phyloP scores from a whole-genome alignment of 2,888 invertebrate species.

The Melinaea menophilus region DNA sequence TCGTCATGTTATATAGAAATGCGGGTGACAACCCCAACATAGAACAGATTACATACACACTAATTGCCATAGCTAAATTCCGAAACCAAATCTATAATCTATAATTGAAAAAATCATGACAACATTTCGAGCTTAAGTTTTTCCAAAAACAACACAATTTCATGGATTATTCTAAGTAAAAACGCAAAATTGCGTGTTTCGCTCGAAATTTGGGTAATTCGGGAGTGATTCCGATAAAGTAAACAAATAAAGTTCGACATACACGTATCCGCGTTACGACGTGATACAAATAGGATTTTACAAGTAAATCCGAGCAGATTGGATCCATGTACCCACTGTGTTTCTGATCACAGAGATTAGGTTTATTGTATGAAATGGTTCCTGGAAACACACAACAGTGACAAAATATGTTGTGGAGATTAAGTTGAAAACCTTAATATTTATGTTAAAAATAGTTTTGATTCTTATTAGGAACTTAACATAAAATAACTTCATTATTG shows the following conservation, averaged over 20 bases:
- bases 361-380: not conserved
- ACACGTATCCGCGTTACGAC: not conserved
- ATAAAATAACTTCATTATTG: no score
- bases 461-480: no score
- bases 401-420: not conserved
- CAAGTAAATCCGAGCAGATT: not conserved
- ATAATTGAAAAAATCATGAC: no score
- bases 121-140: not conserved
- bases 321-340: not conserved
- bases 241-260: slow-evolving; percentile 4
- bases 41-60: no score
- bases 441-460: no score
- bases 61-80: no score
- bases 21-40: no score
- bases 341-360: not conserved
- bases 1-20: no score
- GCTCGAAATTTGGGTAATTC: not conserved
- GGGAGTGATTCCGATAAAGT: slow-evolving; percentile 4
- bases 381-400: not conserved
- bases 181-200: slow-evolving; percentile 13
- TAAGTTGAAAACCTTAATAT: no score
- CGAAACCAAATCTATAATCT: not conserved
- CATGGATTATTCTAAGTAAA: not conserved
- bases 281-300: slow-evolving; percentile 5
- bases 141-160: not conserved